Evolutionary conservation across 2,888 invertebrate genomes (phyloP), one percentile per base, ranked within the genome.

Genomic region (Pandemis cinnamomeana): DNA sequence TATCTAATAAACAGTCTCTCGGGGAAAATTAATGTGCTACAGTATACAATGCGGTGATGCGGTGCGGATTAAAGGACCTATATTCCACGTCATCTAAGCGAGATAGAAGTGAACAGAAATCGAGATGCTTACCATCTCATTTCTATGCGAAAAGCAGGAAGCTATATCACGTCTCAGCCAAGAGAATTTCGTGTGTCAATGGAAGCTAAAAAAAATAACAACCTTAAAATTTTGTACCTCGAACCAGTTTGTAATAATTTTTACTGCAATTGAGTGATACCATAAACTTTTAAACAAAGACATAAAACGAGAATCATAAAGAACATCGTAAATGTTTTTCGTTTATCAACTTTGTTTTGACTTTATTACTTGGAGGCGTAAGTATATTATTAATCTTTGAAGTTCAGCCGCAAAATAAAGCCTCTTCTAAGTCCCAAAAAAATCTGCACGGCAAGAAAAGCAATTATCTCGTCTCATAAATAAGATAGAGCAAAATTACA

Each of bases 371-470:
- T 48, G n/a, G 46, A 41, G 15, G 41, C 11, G 7, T 36, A 36
- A 36, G 27, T 36, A 36, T 36, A 42, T 44, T 20, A 13, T 63
- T 48, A n/a, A 68, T 46, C 60, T 8, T 36, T 5, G 7, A 60
- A 60, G n/a, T 36, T 60, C 27, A 69, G 3, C 53, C 27, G 63
- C 44, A 53, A 71, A 53, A 61, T 20, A 58, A 42, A 55, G 53
- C n/a, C 13, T 7, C 53, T 15, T 6, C 0, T n/a, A 20, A 20
- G 20, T 15, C 20, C 20, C 10, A 58, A 58, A 58, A 20, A 58
- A 58, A 58, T n/a, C 51, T 15, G 53, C 10, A 58, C n/a, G 58
- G 10, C 20, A 27, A 58, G 20, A 46, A 58, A 44, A 58, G 44
- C 15, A 44, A 11, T 61, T 61, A 61, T 61, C 42, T 61, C 20